Percentiles rank a stretch among this genome's conserved stretches.
Conservation (phyloP, 2,797 vertebrate species). For the Microctenopoma steveboyesi region DNA sequence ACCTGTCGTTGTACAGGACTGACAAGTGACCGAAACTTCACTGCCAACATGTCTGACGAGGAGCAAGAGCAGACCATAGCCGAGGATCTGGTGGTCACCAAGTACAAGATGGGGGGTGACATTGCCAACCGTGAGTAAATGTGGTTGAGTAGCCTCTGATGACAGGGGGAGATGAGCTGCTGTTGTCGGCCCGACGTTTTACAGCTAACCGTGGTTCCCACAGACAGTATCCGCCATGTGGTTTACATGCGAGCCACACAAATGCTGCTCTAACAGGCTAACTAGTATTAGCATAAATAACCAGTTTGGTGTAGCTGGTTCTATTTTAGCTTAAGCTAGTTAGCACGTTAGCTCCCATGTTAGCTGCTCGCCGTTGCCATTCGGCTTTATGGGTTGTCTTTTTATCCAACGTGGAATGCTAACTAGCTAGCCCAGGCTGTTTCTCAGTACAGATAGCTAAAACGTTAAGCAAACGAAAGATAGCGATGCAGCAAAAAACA, state of each 20-base stretch:
- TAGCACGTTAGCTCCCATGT: not conserved
- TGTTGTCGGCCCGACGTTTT: conserved; percentile 46
- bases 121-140: conserved; percentile 89
- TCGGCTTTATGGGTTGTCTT: not conserved
- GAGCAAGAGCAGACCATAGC: conserved; percentile 92
- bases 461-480: conserved; percentile 6
- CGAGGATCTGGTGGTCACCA: conserved; percentile 91
- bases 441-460: not conserved
- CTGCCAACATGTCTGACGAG: conserved; percentile 89
- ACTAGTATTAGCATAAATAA: conserved; percentile 20
- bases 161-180: conserved; percentile 14
- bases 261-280: conserved; percentile 18
- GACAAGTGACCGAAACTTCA: conserved; percentile 48
- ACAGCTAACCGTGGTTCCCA: conserved; percentile 24
- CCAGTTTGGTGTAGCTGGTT: conserved; percentile 16
- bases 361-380: not conserved
- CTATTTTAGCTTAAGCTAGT: not conserved
- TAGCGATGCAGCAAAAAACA: not conserved
- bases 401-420: conserved; percentile 8
- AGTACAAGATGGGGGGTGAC: conserved; percentile 93
- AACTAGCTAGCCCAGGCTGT: conserved; percentile 30
- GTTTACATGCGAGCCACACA: conserved; percentile 56
- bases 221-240: conserved; percentile 65
- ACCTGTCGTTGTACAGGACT: conserved; percentile 9
- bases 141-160: not conserved